A percentile compares a stretch with the other conserved stretches of the same genome.
Evolutionary conservation across 2,888 invertebrate genomes (phyloP).

Genomic region (Aleiodes leptofemur): DNA sequence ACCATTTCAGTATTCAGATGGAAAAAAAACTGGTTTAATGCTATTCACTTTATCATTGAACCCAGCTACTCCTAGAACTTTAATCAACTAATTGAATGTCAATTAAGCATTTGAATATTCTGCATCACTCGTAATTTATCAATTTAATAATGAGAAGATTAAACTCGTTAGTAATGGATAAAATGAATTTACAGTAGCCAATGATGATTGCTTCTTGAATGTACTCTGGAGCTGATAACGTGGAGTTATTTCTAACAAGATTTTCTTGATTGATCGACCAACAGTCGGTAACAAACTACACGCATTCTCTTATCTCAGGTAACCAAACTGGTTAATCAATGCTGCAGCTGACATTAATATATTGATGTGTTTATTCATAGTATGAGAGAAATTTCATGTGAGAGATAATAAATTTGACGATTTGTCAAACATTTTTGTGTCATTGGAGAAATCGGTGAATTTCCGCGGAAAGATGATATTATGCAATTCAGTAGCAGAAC

Average conservation of each 20-base stretch:
- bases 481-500: too few species aligned
- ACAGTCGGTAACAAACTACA: constrained; percentile 40
- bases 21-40: too few species aligned
- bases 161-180: background rate
- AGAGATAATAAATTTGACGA: too few species aligned
- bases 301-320: constrained; percentile 35
- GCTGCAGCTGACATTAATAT: background rate
- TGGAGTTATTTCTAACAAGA: constrained; percentile 57
- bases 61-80: too few species aligned
- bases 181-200: constrained; percentile 52
- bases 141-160: background rate
- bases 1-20: too few species aligned
- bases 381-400: too few species aligned
- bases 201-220: constrained; percentile 47
- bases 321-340: constrained; percentile 30
- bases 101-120: constrained; percentile 15
- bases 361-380: background rate
- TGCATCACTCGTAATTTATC: too few species aligned
- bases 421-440: too few species aligned
- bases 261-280: constrained; percentile 61
- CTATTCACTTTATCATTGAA: too few species aligned
- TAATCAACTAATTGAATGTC: constrained; percentile 10
- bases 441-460: too few species aligned
- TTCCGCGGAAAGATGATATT: too few species aligned
- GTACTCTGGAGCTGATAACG: constrained; percentile 4